Evolutionary conservation across 2,888 invertebrate species (phyloP).

Genomic region (Salpingus planirostris): DNA sequence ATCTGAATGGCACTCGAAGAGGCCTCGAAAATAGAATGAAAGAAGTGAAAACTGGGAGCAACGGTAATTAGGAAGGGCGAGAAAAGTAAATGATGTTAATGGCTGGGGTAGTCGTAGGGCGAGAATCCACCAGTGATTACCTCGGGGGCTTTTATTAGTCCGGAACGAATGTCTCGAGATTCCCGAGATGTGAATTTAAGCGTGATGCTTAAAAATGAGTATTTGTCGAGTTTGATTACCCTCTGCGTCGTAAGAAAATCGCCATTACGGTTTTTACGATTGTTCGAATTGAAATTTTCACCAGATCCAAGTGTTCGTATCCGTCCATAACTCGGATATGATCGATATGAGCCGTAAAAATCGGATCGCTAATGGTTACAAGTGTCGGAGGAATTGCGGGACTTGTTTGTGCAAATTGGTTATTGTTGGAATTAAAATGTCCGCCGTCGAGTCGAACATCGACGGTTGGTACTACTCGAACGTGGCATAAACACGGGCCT

Average conservation of each 20-base stretch:
- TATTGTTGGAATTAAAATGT: slow-evolving; percentile 7
- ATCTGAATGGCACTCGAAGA: too few species aligned
- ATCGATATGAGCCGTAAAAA: too few species aligned
- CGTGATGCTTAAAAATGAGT: slow-evolving; percentile 17
- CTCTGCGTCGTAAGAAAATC: slow-evolving; percentile 3
- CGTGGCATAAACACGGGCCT: slow-evolving; percentile 5
- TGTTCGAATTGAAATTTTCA: slow-evolving; percentile 3
- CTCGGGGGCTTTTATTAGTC: slow-evolving; percentile 14
- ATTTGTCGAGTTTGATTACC: slow-evolving; percentile 18
- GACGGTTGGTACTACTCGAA: slow-evolving; percentile 1
- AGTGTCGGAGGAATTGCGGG: too few species aligned
- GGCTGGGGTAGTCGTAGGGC: slow-evolving; percentile 12
- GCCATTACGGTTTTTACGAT: slow-evolving; percentile 6
- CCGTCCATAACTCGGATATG: too few species aligned
- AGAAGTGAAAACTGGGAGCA: slow-evolving; percentile 13
- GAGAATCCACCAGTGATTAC: slow-evolving; percentile 16
- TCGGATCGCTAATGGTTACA: too few species aligned
- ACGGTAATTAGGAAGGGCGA: slow-evolving; percentile 18
- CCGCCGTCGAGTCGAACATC: slow-evolving; percentile 3
- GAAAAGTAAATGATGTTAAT: slow-evolving; percentile 21
- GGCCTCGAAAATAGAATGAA: slow-evolving; percentile 7
- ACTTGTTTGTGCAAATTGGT: slow-evolving; percentile 7
- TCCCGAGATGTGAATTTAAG: slow-evolving; percentile 17
- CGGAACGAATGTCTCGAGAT: slow-evolving; percentile 14
- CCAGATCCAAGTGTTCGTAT: too few species aligned